Conservation (phyloP, 2,797 vertebrate species). For the Uromys caudimaculatus region DNA sequence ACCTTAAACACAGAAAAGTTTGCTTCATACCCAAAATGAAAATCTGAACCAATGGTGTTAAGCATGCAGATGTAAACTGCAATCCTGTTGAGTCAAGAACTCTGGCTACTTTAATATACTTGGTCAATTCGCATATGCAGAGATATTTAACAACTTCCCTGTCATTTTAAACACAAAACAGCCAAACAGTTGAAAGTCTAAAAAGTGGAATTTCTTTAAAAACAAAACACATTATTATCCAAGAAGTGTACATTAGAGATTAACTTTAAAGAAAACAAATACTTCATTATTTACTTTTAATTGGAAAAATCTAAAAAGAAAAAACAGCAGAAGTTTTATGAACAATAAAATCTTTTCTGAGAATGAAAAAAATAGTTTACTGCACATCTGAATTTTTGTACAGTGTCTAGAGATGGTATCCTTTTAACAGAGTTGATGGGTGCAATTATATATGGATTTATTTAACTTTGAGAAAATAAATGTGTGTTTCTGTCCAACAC, state of each 20-base stretch:
- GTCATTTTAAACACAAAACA: conserved; percentile 60
- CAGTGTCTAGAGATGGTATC: conserved; percentile 17
- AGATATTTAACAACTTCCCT: conserved; percentile 35
- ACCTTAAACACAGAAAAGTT: conserved; percentile 23
- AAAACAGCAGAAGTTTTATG: conserved; percentile 53
- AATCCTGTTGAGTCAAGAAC: conserved; percentile 38
- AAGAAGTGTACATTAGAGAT: conserved; percentile 50
- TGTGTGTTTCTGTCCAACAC: conserved; percentile 59
- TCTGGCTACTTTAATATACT: conserved; percentile 37
- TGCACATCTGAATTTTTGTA: conserved; percentile 35
- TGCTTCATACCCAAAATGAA: conserved; percentile 33
- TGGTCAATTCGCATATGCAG: background rate
- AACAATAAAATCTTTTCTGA: conserved; percentile 47
- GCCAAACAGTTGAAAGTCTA: conserved; percentile 51
- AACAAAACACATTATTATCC: background rate
- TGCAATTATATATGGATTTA: conserved; percentile 42
- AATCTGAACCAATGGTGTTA: conserved; percentile 24
- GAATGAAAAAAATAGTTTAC: conserved; percentile 16
- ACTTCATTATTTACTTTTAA: conserved; percentile 60
- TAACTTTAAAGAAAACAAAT: conserved; percentile 64
- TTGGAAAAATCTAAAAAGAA: conserved; percentile 62
- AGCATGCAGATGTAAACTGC: conserved; percentile 18
- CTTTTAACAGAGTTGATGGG: conserved; percentile 56
- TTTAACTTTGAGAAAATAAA: conserved; percentile 67
- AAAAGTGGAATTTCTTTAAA: conserved; percentile 50